These are phyloP conservation scores for Chaetodon trifascialis DNA, from an alignment of 2,113 vertebrate species.

Conservation along the genomic window DNA sequence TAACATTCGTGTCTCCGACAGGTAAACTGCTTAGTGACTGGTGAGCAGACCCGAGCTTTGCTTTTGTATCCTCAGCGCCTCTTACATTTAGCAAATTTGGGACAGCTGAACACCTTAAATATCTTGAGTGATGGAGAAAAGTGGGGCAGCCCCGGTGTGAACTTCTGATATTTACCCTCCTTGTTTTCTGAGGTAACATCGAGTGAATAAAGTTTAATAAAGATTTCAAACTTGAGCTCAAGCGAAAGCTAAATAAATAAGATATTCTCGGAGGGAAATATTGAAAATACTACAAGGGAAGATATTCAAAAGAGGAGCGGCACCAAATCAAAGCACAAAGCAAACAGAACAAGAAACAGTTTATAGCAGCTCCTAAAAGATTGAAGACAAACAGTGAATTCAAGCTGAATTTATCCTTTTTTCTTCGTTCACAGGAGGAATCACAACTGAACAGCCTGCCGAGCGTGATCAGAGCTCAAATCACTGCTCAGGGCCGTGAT, in stretches of 20 bases:
- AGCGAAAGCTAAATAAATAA: slow-evolving; percentile 27
- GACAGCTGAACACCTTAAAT: slow-evolving; percentile 1
- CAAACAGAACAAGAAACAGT: slow-evolving; percentile 29
- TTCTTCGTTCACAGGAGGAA: slow-evolving; percentile 22
- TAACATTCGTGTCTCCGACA: too few species aligned
- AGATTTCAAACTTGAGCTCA: slow-evolving; percentile 19
- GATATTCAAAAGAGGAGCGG: not conserved
- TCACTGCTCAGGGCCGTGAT: not conserved
- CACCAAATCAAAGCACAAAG: slow-evolving; percentile 41
- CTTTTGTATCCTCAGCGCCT: not conserved
- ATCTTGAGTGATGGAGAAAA: slow-evolving; percentile 26
- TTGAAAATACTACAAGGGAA: slow-evolving; percentile 24
- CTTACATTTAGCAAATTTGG: slow-evolving; percentile 2
- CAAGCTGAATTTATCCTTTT: slow-evolving; percentile 4
- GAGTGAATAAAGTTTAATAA: slow-evolving; percentile 24
- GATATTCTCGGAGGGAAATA: slow-evolving; percentile 32
- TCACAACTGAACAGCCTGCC: not conserved
- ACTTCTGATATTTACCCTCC: not conserved
- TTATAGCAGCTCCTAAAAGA: slow-evolving; percentile 22
- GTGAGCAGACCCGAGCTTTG: not conserved
- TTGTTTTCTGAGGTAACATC: slow-evolving; percentile 29
- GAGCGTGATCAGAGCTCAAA: not conserved
- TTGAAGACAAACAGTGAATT: slow-evolving; percentile 4
- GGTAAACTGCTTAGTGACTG: too few species aligned
- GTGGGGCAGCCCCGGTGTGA: slow-evolving; percentile 28